These are phyloP conservation scores for Botrylloides violaceus DNA, from an alignment of 23 tunicate genomes.

Conservation along the genomic window DNA sequence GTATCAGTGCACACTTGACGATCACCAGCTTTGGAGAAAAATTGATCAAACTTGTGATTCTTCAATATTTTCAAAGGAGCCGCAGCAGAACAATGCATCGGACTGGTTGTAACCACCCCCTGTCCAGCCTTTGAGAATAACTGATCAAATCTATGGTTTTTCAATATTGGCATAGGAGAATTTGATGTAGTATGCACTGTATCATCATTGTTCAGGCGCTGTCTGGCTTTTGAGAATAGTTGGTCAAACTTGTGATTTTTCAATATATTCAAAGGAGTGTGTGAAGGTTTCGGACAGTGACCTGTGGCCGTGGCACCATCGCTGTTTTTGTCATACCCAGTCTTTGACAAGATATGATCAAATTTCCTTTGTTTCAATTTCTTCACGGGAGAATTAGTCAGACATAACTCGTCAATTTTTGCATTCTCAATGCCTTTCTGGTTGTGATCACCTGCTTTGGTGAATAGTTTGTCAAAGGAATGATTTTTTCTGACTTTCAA, in stretches of 20 bases:
- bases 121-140: constrained; percentile 16
- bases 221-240: constrained; percentile 3
- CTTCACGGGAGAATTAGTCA: not conserved
- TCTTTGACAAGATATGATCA: constrained; percentile 4
- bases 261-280: constrained; percentile 3
- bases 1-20: not conserved
- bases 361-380: constrained; percentile 1
- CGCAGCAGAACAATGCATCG: not conserved
- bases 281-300: not conserved
- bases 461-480: not conserved
- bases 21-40: constrained; percentile 2
- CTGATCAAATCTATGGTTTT: constrained; percentile 13
- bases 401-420: too few species aligned
- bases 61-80: constrained; percentile 11
- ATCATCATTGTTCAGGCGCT: too few species aligned
- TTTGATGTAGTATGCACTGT: too few species aligned
- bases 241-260: constrained; percentile 8
- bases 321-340: too few species aligned
- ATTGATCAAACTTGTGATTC: constrained; percentile 7
- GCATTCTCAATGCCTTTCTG: too few species aligned
- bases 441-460: constrained; percentile 3
- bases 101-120: too few species aligned
- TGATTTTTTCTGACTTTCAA: too few species aligned
- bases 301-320: too few species aligned
- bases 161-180: constrained; percentile 4